These are phyloP conservation scores for Aythya baeri DNA, from an alignment of 2,113 vertebrate genomes.

Conservation along the genomic window DNA sequence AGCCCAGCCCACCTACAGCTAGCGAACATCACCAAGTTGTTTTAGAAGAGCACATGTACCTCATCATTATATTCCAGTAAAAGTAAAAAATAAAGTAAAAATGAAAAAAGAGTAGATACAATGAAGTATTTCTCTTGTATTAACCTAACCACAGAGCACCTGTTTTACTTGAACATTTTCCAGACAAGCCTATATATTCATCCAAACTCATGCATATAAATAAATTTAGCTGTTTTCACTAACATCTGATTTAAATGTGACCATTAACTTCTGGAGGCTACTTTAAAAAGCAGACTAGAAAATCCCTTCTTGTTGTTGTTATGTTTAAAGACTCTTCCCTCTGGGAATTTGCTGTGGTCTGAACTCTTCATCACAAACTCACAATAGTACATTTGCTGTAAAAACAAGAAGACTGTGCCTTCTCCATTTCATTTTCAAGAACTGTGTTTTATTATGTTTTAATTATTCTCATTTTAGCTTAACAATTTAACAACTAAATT, in stretches of 20 bases:
- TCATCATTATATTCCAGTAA: not conserved
- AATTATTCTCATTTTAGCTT: not conserved
- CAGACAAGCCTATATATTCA: not conserved
- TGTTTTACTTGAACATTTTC: not conserved
- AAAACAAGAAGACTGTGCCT: not conserved
- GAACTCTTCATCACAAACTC: not conserved
- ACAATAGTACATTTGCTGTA: not conserved
- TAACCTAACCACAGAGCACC: not conserved
- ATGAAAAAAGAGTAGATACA: not conserved
- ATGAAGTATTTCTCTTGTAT: not conserved
- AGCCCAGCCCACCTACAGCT: not conserved
- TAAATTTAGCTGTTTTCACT: not conserved
- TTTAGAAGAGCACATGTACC: not conserved
- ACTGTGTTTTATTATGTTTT: not conserved
- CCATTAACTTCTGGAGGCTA: not conserved
- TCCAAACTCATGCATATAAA: not conserved
- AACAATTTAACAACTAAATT: not conserved
- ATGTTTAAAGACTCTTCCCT: conserved; percentile 17
- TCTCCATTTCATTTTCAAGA: conserved; percentile 25
- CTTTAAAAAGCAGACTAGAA: not conserved
- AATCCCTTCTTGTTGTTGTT: conserved; percentile 1
- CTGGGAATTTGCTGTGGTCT: conserved; percentile 30
- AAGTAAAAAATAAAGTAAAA: not conserved
- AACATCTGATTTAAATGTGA: not conserved
- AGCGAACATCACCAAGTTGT: not conserved